Base-by-base conservation (phyloP, 2,888 invertebrate species). In the Calameuta idolon region DNA sequence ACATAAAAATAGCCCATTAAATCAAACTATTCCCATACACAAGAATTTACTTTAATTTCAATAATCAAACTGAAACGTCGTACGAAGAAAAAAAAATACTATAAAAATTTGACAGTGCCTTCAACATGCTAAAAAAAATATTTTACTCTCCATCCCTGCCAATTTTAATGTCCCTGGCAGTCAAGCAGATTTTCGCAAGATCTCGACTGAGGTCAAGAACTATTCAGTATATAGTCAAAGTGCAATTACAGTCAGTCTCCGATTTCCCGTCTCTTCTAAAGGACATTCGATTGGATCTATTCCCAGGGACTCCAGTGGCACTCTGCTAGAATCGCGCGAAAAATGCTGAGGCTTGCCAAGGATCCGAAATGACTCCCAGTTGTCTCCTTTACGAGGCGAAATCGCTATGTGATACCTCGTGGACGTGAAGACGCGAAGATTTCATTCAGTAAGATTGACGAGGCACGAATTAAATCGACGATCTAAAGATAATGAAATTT, bases 301-400 rank as follows among this genome's bases (percentile, higher is more conserved):
- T 74, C 75, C 79, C 79, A 78, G 80, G 55, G 75, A 74, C 35
- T 11, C 69, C 73, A n/a, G 35, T 76, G 76, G 75, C 77, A 80
- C 76, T 75, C 75, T 75, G 76, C 75, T 75, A 76, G 79, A 77
- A 79, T 80, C 77, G 80, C 81, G 71, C 15, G 80, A 82, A 78
- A 78, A 34, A 75, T n/a, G 78, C 78, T 75, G 78, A 75, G 75
- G 55, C 71, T 76, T n/a, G 12, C 75, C 75, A 78, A 78, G 37
- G 69, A 75, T 73, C 73, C 75, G n/a, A 68, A 78, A 82, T 79
- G 78, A 77, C 76, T 81, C 79, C 82, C 81, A 80, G 81, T 81
- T 78, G 79, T 82, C 81, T 82, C 82, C 79, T 83, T 81, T 81
- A 80, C 79, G 74, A 77, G 78, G 81, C 77, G 80, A 83, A 79